A percentile compares a stretch with the other conserved stretches of the same genome.
Conservation (phyloP, 2,797 vertebrate genomes). For the Jordanella pulchra region DNA sequence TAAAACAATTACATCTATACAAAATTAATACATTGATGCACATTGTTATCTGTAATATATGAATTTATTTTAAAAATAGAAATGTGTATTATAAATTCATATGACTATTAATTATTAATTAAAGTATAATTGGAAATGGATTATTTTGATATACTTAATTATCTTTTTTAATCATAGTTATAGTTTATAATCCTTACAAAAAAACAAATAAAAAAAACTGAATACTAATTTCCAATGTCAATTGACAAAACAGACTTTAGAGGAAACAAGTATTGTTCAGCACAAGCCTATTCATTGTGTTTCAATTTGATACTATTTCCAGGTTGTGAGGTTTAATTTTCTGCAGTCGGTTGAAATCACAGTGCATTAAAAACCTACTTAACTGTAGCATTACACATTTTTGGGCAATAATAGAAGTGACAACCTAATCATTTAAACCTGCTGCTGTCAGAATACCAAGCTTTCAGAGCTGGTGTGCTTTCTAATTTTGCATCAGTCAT, state of each 20-base stretch:
- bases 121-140: too few relatives aligned
- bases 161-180: too few relatives aligned
- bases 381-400: neutral
- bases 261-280: neutral
- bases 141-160: too few relatives aligned
- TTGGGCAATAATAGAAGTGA: neutral
- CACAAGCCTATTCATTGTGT: neutral
- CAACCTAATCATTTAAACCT: conserved; percentile 32
- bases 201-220: too few relatives aligned
- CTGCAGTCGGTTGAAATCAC: neutral
- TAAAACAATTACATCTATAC: too few relatives aligned
- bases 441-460: conserved; percentile 15
- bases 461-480: conserved; percentile 15
- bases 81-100: too few relatives aligned
- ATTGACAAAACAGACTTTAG: neutral
- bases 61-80: too few relatives aligned
- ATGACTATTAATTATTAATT: too few relatives aligned
- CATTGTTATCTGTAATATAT: too few relatives aligned
- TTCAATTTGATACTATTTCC: neutral
- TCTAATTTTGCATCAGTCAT: conserved; percentile 36
- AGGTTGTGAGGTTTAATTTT: neutral
- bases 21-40: too few relatives aligned
- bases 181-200: too few relatives aligned
- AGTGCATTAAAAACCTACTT: neutral
- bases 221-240: neutral